A percentile compares a stretch with the other conserved stretches of the same genome.
Evolutionary conservation across 2,113 vertebrate species (phyloP).

Genomic region (Sclerurus mexicanus): DNA sequence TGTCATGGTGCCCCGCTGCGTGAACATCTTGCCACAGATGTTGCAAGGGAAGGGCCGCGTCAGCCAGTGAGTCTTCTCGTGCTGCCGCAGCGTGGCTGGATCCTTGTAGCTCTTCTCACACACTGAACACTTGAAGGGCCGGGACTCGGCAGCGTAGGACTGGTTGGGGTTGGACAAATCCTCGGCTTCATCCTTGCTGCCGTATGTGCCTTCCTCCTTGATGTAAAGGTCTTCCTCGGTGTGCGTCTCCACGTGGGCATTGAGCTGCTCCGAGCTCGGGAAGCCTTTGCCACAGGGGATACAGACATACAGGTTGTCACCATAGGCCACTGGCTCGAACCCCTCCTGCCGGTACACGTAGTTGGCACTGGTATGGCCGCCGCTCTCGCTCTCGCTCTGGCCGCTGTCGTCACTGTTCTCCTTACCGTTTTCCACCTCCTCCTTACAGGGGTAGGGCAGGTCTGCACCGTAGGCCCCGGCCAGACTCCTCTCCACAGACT

Average conservation of each 20-base stretch:
- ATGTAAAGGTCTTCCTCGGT: slow-evolving; percentile 92
- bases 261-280: slow-evolving; percentile 96
- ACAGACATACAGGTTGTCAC: slow-evolving; percentile 97
- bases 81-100: slow-evolving; percentile 91
- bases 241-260: slow-evolving; percentile 94
- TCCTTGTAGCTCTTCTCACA: slow-evolving; percentile 98
- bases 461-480: slow-evolving; percentile 77
- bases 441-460: slow-evolving; percentile 82
- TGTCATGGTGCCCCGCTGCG: slow-evolving; percentile 98
- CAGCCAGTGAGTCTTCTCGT: slow-evolving; percentile 97
- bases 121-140: slow-evolving; percentile 92
- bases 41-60: slow-evolving; percentile 96
- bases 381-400: slow-evolving; percentile 87
- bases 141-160: slow-evolving; percentile 73
- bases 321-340: slow-evolving; percentile 89
- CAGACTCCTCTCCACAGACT: slow-evolving; percentile 70
- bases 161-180: slow-evolving; percentile 85
- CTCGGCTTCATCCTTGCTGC: slow-evolving; percentile 86
- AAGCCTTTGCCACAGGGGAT: slow-evolving; percentile 98
- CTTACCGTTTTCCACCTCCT: slow-evolving; percentile 90
- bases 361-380: slow-evolving; percentile 80
- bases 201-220: slow-evolving; percentile 89
- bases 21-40: slow-evolving; percentile 99
- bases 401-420: slow-evolving; percentile 90
- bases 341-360: slow-evolving; percentile 92